phyloP scores from a whole-genome alignment of 2,888 invertebrate species.

The Netelia virgata region DNA sequence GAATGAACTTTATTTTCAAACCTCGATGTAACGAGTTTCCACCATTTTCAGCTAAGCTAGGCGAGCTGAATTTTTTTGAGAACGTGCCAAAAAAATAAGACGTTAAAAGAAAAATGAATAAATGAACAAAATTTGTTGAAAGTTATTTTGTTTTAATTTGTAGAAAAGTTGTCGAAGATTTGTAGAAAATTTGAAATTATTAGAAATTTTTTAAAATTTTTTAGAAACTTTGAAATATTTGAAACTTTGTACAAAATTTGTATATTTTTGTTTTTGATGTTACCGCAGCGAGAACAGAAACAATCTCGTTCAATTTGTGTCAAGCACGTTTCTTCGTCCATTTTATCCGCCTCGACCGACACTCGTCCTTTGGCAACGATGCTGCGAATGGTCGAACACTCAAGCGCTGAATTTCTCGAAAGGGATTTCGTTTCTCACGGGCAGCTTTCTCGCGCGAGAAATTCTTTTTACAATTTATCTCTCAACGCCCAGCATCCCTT shows the following conservation, averaged over 20 bases:
- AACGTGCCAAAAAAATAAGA: background rate
- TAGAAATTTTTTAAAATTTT: too few relatives aligned
- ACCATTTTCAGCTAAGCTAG: too few relatives aligned
- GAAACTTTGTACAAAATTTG: too few relatives aligned
- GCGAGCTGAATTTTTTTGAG: too few relatives aligned
- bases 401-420: background rate
- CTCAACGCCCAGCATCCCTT: constrained; percentile 6
- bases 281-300: background rate
- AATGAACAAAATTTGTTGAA: too few relatives aligned
- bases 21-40: too few relatives aligned
- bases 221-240: too few relatives aligned
- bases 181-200: background rate
- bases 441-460: constrained; percentile 21
- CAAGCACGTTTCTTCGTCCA: background rate
- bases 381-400: background rate
- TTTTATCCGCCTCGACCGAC: background rate
- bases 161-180: too few relatives aligned
- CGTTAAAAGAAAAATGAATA: background rate
- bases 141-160: too few relatives aligned
- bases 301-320: background rate
- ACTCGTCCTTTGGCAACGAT: background rate
- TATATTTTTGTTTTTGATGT: background rate
- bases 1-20: too few relatives aligned
- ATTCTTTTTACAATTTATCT: constrained; percentile 53
- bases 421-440: constrained; percentile 20